Conservation (phyloP, 2,888 invertebrate species). For the Ophion costatus region DNA sequence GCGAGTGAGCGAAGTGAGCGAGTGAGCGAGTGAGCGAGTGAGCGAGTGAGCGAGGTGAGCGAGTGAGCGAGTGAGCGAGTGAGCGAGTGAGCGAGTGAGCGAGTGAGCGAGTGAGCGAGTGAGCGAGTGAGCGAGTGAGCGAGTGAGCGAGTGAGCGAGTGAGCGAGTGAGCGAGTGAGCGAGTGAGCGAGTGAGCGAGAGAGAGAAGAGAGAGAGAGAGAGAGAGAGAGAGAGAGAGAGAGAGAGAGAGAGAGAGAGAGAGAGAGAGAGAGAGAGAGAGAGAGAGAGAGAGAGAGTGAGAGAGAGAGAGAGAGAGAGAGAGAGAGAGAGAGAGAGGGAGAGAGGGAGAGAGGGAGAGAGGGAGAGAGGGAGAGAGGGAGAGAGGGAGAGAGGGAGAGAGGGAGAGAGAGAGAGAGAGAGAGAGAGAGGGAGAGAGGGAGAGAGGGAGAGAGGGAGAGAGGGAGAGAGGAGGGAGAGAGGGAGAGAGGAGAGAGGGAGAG, state of each 20-base stretch:
- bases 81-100: background rate
- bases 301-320: background rate
- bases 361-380: background rate
- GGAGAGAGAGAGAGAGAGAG: background rate
- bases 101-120: background rate
- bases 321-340: too few species aligned
- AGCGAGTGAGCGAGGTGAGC: background rate
- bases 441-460: background rate
- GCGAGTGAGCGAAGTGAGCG: background rate
- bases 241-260: background rate
- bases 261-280: background rate
- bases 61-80: background rate
- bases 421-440: background rate
- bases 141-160: background rate
- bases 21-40: background rate
- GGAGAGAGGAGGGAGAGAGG: too few species aligned
- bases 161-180: too few species aligned
- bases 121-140: background rate
- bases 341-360: too few species aligned
- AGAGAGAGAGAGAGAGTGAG: background rate
- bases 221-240: slow-evolving; percentile 2
- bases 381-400: background rate
- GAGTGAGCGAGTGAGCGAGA: background rate
- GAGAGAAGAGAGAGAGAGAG: slow-evolving; percentile 2
- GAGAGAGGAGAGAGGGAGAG: background rate